Evolutionary conservation across 2,797 vertebrate genomes (phyloP).

Genomic region (Lithobates sylvaticus): DNA sequence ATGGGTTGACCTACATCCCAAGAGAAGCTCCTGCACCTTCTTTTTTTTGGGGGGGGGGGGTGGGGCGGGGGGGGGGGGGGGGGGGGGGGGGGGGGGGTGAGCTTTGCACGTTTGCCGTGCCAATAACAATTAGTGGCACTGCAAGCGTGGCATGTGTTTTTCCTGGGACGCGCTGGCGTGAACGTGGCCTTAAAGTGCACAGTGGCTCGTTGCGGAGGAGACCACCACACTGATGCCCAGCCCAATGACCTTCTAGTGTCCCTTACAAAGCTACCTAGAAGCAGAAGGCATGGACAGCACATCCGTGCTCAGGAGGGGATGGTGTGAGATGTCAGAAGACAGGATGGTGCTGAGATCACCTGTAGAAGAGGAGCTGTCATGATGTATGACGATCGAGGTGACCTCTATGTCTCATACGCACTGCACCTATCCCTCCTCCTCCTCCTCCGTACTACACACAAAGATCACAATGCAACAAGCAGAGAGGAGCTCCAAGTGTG

Average conservation of each 20-base stretch:
- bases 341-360: background rate
- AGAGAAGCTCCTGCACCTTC: too few relatives aligned
- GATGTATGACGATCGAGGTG: background rate
- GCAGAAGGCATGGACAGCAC: background rate
- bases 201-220: background rate
- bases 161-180: too few relatives aligned
- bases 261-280: background rate
- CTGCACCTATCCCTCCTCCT: background rate
- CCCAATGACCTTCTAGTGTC: slow-evolving; percentile 45
- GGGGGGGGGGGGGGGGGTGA: too few relatives aligned
- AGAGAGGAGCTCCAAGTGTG: too few relatives aligned
- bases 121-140: too few relatives aligned
- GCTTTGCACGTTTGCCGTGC: too few relatives aligned
- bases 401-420: background rate
- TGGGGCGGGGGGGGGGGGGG: too few relatives aligned
- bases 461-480: too few relatives aligned
- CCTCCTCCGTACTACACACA: too few relatives aligned
- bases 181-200: background rate
- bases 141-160: too few relatives aligned
- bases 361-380: background rate
- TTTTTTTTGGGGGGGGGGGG: too few relatives aligned
- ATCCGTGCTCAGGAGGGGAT: background rate
- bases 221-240: background rate
- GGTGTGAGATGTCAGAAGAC: background rate
- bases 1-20: too few relatives aligned